phyloP scores from a whole-genome alignment of 2,888 invertebrate species.

The Lamellibrachia columna region DNA sequence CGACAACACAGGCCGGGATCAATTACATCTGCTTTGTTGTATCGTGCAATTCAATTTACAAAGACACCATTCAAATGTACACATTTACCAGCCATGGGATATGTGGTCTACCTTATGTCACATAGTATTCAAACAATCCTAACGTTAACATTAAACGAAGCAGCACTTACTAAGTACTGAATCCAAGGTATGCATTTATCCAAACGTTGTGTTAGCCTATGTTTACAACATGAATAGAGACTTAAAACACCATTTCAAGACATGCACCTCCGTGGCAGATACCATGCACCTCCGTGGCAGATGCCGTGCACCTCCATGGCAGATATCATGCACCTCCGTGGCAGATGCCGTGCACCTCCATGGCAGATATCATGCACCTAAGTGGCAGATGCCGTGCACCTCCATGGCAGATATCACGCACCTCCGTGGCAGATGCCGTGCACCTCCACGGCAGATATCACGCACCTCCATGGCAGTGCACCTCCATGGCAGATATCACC shows the following conservation, averaged over 20 bases:
- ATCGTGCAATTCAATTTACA: not conserved
- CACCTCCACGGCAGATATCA: not conserved
- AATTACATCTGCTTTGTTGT: not conserved
- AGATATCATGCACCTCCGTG: not conserved
- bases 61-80: not conserved
- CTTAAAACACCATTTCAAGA: not conserved
- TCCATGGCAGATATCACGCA: not conserved
- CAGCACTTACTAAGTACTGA: not conserved
- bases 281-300: not conserved
- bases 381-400: not conserved
- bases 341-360: not conserved
- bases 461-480: not conserved
- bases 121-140: not conserved
- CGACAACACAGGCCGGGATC: not conserved
- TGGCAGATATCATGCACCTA: not conserved
- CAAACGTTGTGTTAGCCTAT: not conserved
- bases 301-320: not conserved
- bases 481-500: not conserved
- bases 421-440: not conserved
- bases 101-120: not conserved
- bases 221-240: not conserved
- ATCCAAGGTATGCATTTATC: not conserved
- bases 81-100: not conserved
- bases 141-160: not conserved
- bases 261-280: not conserved